Conservation (phyloP, 2,888 invertebrate genomes). For the Phorcus lineatus region DNA sequence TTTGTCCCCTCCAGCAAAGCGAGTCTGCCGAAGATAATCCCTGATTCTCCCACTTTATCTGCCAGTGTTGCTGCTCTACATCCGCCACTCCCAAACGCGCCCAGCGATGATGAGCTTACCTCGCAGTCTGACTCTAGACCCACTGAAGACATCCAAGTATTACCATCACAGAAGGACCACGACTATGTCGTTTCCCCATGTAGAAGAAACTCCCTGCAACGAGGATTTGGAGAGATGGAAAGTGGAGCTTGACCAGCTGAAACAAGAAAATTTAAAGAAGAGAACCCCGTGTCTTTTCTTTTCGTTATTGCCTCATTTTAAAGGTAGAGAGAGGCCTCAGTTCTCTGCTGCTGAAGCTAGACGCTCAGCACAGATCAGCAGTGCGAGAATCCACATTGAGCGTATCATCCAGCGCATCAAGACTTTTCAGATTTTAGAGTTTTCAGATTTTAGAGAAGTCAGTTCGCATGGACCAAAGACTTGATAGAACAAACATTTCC, state of each 20-base stretch:
- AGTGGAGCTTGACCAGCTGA: not conserved
- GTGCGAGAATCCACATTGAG: too few species aligned
- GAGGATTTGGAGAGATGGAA: not conserved
- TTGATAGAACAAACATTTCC: too few species aligned
- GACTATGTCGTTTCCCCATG: not conserved
- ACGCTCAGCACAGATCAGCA: not conserved
- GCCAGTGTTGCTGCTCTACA: too few species aligned
- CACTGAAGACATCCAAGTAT: not conserved
- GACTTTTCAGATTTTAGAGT: too few species aligned
- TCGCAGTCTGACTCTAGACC: not conserved
- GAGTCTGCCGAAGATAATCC: not conserved
- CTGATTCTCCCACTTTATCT: not conserved
- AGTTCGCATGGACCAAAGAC: too few species aligned
- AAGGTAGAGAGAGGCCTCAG: too few species aligned
- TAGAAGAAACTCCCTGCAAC: too few species aligned
- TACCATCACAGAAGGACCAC: not conserved
- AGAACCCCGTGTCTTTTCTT: not conserved
- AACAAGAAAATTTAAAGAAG: not conserved
- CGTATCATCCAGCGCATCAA: too few species aligned
- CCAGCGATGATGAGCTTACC: not conserved
- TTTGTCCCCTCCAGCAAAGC: not conserved
- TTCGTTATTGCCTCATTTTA: too few species aligned
- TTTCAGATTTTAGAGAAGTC: too few species aligned
- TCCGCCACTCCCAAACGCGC: not conserved
- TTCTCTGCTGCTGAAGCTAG: too few species aligned